These are phyloP conservation scores for Drosophila tsacasi DNA, from an alignment of 1,140 invertebrate species.

Conservation along the genomic window DNA sequence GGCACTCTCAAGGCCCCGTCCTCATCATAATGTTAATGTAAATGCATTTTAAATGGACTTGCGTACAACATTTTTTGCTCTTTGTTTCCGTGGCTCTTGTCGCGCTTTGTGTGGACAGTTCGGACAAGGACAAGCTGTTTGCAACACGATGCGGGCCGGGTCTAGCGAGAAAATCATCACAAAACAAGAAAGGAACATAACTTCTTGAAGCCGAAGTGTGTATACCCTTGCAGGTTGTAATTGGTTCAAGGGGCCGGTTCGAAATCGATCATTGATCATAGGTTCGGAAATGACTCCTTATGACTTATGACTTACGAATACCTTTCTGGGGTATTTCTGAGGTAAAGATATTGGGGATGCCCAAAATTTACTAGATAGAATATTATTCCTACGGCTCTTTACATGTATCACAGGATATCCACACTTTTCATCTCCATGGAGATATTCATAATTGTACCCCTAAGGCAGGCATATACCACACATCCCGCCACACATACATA, in stretches of 20 bases:
- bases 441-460: neutral
- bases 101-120: constrained; percentile 81
- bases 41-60: constrained; percentile 85
- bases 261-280: neutral
- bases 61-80: constrained; percentile 80
- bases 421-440: neutral
- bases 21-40: constrained; percentile 85
- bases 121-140: constrained; percentile 77
- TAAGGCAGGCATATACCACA: constrained; percentile 8
- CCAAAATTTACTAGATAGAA: neutral
- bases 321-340: neutral
- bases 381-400: neutral
- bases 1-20: constrained; percentile 50
- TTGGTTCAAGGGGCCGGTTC: no score
- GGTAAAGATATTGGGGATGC: neutral
- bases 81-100: constrained; percentile 61
- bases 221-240: constrained; percentile 5
- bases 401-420: neutral
- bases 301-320: neutral
- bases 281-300: neutral
- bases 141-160: constrained; percentile 78
- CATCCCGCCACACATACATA: constrained; percentile 24
- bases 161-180: constrained; percentile 64
- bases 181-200: constrained; percentile 36
- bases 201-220: neutral